These are phyloP conservation scores for Lates japonicus DNA, from an alignment of 2,797 vertebrate species.

Conservation along the genomic window DNA sequence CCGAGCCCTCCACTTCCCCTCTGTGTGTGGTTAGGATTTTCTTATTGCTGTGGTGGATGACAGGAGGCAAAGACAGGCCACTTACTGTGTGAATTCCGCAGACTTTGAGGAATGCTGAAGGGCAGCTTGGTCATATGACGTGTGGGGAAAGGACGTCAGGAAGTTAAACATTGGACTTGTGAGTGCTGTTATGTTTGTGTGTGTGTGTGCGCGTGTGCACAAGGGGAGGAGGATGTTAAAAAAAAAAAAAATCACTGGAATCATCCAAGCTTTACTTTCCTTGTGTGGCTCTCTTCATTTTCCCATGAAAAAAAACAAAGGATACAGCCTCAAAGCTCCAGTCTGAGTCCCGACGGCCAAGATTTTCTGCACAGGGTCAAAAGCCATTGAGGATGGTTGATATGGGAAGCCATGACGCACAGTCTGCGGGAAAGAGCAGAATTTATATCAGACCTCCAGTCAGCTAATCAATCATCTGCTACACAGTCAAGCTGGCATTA, in stretches of 20 bases:
- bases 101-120: constrained; percentile 35
- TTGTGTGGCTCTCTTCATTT: constrained; percentile 21
- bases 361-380: constrained; percentile 99
- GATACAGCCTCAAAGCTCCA: constrained; percentile 99
- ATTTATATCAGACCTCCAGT: constrained; percentile 64
- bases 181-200: not conserved
- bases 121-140: constrained; percentile 9
- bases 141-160: constrained; percentile 15
- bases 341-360: constrained; percentile 95
- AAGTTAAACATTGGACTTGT: constrained; percentile 14
- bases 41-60: constrained; percentile 13
- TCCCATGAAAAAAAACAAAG: constrained; percentile 81
- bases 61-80: constrained; percentile 39
- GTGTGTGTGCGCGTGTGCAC: not conserved
- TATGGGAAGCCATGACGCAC: constrained; percentile 99
- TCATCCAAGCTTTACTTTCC: constrained; percentile 49
- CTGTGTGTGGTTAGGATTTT: constrained; percentile 5
- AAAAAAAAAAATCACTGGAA: not conserved
- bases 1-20: constrained; percentile 21
- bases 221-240: not conserved
- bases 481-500: constrained; percentile 56
- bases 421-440: constrained; percentile 88
- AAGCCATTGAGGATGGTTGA: constrained; percentile 97
- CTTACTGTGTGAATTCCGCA: constrained; percentile 39
- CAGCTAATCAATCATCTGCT: constrained; percentile 59